These are phyloP conservation scores for Idaea aversata DNA, from an alignment of 2,888 invertebrate species.

Conservation along the genomic window DNA sequence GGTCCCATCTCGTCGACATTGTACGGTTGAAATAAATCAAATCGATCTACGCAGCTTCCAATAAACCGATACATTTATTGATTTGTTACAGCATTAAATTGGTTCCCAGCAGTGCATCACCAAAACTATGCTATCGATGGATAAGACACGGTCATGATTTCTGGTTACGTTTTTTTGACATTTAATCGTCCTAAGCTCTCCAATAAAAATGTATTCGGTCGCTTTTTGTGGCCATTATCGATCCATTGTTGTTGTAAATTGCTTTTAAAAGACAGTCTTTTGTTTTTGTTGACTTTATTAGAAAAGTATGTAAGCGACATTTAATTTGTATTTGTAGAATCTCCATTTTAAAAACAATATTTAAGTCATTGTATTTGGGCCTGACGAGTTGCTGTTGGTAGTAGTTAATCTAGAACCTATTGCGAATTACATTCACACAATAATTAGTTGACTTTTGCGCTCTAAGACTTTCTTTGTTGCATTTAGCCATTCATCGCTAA, in stretches of 20 bases:
- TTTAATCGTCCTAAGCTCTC: conserved; percentile 37
- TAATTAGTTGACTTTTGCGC: conserved; percentile 38
- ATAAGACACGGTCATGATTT: conserved; percentile 55
- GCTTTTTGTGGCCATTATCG: conserved; percentile 44
- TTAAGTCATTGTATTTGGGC: background rate
- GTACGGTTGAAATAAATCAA: conserved; percentile 73
- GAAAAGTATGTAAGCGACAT: background rate
- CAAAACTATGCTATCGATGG: conserved; percentile 48
- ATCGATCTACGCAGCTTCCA: conserved; percentile 77
- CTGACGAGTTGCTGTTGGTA: background rate
- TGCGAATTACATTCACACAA: background rate
- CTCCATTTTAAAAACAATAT: background rate
- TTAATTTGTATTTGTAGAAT: background rate
- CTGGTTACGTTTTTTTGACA: conserved; percentile 39
- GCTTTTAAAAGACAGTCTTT: conserved; percentile 2
- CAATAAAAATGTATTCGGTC: conserved; percentile 45
- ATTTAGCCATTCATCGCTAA: conserved; percentile 65
- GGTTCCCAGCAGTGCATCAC: conserved; percentile 74
- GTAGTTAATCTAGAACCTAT: background rate
- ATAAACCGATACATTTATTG: conserved; percentile 80
- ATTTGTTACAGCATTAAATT: conserved; percentile 79
- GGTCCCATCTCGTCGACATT: conserved; percentile 66
- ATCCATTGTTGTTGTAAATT: conserved; percentile 44
- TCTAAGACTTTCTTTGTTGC: conserved; percentile 56
- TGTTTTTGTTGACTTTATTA: background rate